Base-by-base conservation (phyloP, 2,888 invertebrate genomes). In the Leuctra nigra region DNA sequence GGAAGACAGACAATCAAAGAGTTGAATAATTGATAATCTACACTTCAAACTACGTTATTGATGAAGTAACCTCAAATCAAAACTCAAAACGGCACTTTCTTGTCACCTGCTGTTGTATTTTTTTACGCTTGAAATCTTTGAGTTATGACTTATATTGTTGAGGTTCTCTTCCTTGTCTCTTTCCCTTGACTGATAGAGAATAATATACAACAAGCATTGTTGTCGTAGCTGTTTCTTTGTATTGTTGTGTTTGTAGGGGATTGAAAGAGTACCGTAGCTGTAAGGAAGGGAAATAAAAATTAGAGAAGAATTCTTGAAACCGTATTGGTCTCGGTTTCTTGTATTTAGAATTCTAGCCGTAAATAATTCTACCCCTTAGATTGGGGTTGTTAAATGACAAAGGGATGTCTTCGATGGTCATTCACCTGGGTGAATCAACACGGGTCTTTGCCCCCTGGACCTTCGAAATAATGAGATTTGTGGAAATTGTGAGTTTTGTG, bases 281-380 rank as follows among this genome's bases (percentile, higher is more conserved):
- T n/a, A n/a, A n/a, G n/a, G n/a, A n/a, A n/a, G n/a, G n/a, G n/a
- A n/a, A n/a, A n/a, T n/a, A n/a, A n/a, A n/a, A n/a, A n/a, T n/a
- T n/a, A n/a, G n/a, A n/a, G n/a, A n/a, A 3, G n/a, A 39, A 39
- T 39, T 39, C 39, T 39, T 39, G 39, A 39, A 39, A 39, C 16
- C 20, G 39, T 39, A 7, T 29, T 29, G 14, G 13, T 36, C 11
- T n/a, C 41, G 6, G 16, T 11, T 41, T n/a, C n/a, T n/a, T n/a
- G n/a, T n/a, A n/a, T n/a, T n/a, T n/a, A n/a, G 20, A 44, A 44
- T 22, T 23, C 44, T n/a, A 44, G 11, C 44, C 18, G 20, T 16
- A 44, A 44, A 44, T 23, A 44, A 44, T 44, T 44, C n/a, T 23
- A 44, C 20, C 44, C 23, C 44, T 44, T 44, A 23, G 44, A 44